Conservation (phyloP, 2,888 invertebrate species). For the Philereme vetulata region DNA sequence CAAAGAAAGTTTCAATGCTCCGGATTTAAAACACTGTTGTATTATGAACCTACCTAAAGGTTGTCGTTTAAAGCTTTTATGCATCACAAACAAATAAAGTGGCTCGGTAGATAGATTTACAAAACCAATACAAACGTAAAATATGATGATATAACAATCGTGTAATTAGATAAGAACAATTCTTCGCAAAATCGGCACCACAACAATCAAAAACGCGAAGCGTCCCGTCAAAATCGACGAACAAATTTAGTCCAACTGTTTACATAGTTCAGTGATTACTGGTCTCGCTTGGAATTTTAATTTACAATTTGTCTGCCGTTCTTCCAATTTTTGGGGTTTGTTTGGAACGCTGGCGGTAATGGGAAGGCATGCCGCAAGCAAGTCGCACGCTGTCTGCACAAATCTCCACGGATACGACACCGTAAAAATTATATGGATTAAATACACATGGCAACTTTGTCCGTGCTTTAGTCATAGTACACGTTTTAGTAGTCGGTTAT, state of each 20-base stretch:
- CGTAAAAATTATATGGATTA: constrained; percentile 58
- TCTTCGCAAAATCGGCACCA: constrained; percentile 10
- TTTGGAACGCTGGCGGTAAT: constrained; percentile 64
- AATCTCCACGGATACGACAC: constrained; percentile 35
- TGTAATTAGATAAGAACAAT: constrained; percentile 28
- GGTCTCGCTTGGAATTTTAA: constrained; percentile 66
- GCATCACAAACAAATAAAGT: constrained; percentile 6
- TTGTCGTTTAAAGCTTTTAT: neutral
- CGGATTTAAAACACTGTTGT: too few relatives aligned
- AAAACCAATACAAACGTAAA: constrained; percentile 17
- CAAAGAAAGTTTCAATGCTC: too few relatives aligned
- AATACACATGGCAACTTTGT: constrained; percentile 44
- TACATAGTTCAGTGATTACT: constrained; percentile 50
- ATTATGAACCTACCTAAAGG: too few relatives aligned
- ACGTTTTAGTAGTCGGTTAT: constrained; percentile 14
- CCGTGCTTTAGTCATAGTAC: constrained; percentile 24
- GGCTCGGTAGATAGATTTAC: neutral
- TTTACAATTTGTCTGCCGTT: constrained; percentile 63
- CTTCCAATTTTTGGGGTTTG: constrained; percentile 61
- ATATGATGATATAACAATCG: constrained; percentile 19
- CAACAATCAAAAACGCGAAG: constrained; percentile 26
- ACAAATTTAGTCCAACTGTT: constrained; percentile 42
- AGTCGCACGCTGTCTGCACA: constrained; percentile 67
- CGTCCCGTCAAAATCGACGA: constrained; percentile 38
- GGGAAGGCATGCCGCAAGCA: constrained; percentile 62